Percentiles rank a stretch among this genome's conserved stretches.
phyloP scores from a whole-genome alignment of 2,888 invertebrate species.

The Sinohyriopsis cumingii region DNA sequence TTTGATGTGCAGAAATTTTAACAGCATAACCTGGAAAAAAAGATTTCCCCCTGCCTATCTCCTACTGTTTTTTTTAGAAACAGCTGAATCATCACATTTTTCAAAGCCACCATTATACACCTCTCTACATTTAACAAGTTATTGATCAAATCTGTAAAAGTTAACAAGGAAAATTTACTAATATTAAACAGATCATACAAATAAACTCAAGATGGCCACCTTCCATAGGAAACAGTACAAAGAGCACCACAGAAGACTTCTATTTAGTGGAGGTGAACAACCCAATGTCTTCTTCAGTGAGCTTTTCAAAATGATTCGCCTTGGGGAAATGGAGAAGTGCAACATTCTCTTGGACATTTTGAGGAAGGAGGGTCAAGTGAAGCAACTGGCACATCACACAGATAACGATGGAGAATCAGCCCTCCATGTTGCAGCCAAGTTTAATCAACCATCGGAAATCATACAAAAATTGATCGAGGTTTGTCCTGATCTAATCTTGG shows the following conservation, averaged over 20 bases:
- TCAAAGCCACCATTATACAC: too few species aligned
- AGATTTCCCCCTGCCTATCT: too few species aligned
- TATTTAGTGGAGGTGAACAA: constrained; percentile 24
- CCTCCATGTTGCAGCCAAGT: constrained; percentile 44
- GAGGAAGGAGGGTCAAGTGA: constrained; percentile 21
- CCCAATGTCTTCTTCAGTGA: constrained; percentile 20
- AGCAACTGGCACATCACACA: constrained; percentile 15
- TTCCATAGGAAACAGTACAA: constrained; percentile 25
- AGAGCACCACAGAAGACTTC: constrained; percentile 26
- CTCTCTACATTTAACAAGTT: too few species aligned
- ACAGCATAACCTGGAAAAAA: too few species aligned
- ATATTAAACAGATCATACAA: too few species aligned
- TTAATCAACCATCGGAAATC: constrained; percentile 36
- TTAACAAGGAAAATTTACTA: too few species aligned
- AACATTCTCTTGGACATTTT: constrained; percentile 24
- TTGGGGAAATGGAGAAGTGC: constrained; percentile 25
- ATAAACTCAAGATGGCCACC: too few species aligned
- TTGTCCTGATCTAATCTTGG: constrained; percentile 37
- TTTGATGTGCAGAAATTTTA: too few species aligned
- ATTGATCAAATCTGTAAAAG: too few species aligned
- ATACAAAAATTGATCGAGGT: constrained; percentile 26
- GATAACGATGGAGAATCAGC: constrained; percentile 40
- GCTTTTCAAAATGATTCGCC: constrained; percentile 21
- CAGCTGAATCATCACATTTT: too few species aligned
- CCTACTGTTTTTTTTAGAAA: too few species aligned